Evolutionary conservation across 1,140 invertebrate genomes (phyloP), one percentile per base, ranked within the genome.

Genomic region (Eufriesea mexicana): DNA sequence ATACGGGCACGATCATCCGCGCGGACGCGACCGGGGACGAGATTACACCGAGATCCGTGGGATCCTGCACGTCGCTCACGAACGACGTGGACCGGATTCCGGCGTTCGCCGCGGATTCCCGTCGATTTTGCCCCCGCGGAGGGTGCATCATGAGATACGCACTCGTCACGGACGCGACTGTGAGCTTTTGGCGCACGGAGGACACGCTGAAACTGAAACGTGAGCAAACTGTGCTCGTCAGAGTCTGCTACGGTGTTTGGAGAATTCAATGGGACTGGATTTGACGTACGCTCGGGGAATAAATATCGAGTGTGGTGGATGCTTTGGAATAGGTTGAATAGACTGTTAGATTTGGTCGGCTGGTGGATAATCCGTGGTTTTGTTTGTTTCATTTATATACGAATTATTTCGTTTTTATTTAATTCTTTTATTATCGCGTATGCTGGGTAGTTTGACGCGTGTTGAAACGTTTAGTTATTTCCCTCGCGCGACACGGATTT

Each of bases 151-250:
- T 78, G 42, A 75, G 66, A 28, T 57, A 72, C 8, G 51, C 35
- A 23, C n/a, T 61, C 9, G 68, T 79, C 10, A 57, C 59, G 45
- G 73, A 67, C 5, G 23, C 18, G 1, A 49, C 49, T 1, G 35
- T 70, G 8, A 49, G 42, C 14, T 81, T 84, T 49, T 61, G 79
- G 64, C 70, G 55, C 18, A 47, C 14, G 14, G 79, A 84, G 49
- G 72, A 75, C 42, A 28, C 23, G 2, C 51, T 82, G 20, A 64
- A 55, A n/a, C 5, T 71, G 55, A 62, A 49, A 59, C 25, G 55
- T 81, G 49, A 80, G 47, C 42, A 28, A 64, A 20, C 59, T 23
- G 8, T 16, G 18, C 20, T 10, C 8, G 12, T 9, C 10, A 20
- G 18, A 1, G 7, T 14, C n/a, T n/a, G n/a, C n/a, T n/a, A n/a